Base-by-base conservation (phyloP, 2,113 vertebrate genomes). In the Hucho hucho region DNA sequence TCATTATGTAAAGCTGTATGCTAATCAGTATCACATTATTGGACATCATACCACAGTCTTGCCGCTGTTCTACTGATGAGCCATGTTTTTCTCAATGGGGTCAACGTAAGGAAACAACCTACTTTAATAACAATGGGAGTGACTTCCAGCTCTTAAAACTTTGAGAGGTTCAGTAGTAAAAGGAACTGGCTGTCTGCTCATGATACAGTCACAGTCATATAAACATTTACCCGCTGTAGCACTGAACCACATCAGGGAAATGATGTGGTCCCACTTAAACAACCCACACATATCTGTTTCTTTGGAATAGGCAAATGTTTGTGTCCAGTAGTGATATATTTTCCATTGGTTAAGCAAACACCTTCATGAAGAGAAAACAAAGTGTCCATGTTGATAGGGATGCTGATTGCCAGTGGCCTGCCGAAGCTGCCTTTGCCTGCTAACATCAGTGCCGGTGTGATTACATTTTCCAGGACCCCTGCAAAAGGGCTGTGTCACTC, bases 401-500 rank as follows among this genome's bases (percentile, higher is more conserved):
- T 28, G 69, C 37, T 20, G 67, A 67, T 78, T 63, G 79, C 56
- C 46, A 6, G 28, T 69, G 58, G 32, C 61, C 46, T 67, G 49
- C 28, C 76, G 74, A 75, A 67, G 69, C 69, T 73, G 68, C 70
- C 74, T 59, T 72, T 43, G 9, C 49, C 70, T 59, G 61, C 72
- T 77, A 65, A 69, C 75, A n/a, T 69, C 28, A 4, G 70, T 78
- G 82, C 80, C 73, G 75, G 75, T 80, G 73, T 75, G 7, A 28
- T 80, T 83, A 87, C 76, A 82, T 81, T 82, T 59, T 66, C 87
- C 43, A 13, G 87, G 82, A 29, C 69, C 78, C 49, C 82, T 1
- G 22, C 77, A 83, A 78, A 82, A 81, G 64, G 64, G 73, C 81
- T 79, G 83, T 86, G 86, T 88, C 88, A 86, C 79, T 70, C 82